These are phyloP conservation scores for Festucalex cinctus DNA, from an alignment of 2,113 vertebrate genomes.

Conservation along the genomic window DNA sequence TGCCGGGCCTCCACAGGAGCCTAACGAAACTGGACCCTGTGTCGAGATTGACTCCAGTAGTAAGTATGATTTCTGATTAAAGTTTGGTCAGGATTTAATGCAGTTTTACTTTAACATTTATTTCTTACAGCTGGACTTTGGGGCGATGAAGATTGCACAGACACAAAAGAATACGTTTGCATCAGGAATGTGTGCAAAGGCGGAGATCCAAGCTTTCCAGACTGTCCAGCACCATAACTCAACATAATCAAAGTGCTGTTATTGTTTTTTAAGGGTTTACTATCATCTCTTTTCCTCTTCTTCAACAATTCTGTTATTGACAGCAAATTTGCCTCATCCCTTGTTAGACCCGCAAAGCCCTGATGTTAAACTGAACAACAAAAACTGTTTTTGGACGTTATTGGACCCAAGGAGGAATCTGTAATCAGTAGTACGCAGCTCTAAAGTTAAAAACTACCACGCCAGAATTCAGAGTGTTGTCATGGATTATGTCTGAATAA, in stretches of 20 bases:
- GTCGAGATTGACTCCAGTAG: fast-evolving
- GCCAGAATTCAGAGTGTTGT: too few species aligned
- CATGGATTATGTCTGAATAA: too few species aligned
- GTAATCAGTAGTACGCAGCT: too few species aligned
- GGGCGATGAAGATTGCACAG: neutral
- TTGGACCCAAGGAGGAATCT: too few species aligned
- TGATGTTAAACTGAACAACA: too few species aligned
- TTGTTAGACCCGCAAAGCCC: too few species aligned
- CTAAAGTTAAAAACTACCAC: too few species aligned
- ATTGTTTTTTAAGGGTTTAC: neutral
- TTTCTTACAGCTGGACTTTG: neutral
- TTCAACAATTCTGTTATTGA: too few species aligned
- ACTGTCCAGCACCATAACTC: too few species aligned
- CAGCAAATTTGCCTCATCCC: neutral
- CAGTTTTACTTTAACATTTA: neutral
- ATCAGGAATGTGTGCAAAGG: neutral
- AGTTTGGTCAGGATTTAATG: neutral
- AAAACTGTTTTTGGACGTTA: too few species aligned
- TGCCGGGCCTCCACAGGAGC: fast-evolving
- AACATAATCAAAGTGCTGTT: neutral
- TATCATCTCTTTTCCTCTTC: neutral
- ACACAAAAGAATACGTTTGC: neutral
- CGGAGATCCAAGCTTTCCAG: neutral
- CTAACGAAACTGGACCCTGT: neutral
- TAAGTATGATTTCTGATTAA: neutral